A percentile compares a stretch with the other conserved stretches of the same genome.
These are phyloP conservation scores for Ceyx margarethae DNA, from an alignment of 2,113 vertebrate species.

Conservation along the genomic window DNA sequence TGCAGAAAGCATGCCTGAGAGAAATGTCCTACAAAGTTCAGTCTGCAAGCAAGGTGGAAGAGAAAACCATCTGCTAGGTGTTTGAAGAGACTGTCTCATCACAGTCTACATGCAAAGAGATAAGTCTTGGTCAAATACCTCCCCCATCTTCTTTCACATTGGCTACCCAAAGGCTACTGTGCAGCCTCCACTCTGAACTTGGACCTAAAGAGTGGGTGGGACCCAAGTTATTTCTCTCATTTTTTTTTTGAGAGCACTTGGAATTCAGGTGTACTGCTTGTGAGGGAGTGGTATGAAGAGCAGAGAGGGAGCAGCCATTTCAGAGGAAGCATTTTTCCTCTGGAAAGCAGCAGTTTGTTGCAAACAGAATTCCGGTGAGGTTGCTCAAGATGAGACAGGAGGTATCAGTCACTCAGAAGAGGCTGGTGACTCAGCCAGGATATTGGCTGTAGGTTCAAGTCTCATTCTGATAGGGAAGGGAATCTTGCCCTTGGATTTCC, in stretches of 20 bases:
- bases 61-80: neutral
- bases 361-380: neutral
- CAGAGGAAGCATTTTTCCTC: neutral
- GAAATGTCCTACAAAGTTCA: neutral
- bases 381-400: constrained; percentile 34
- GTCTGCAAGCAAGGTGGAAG: neutral
- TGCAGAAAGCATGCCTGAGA: neutral
- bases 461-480: constrained; percentile 7
- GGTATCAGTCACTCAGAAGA: neutral
- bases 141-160: neutral
- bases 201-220: neutral
- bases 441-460: neutral
- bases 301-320: neutral
- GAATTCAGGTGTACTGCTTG: neutral
- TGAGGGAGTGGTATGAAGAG: neutral
- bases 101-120: rapidly evolving
- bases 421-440: constrained; percentile 27
- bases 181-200: neutral
- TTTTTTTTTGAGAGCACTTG: neutral
- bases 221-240: neutral
- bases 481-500: neutral
- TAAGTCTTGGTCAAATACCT: neutral
- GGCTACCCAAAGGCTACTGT: neutral
- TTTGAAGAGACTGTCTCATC: neutral
- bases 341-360: constrained; percentile 7